Evolutionary conservation across 2,888 invertebrate species (phyloP), one percentile per base, ranked within the genome.

Genomic region (Limnephilus rhombicus): DNA sequence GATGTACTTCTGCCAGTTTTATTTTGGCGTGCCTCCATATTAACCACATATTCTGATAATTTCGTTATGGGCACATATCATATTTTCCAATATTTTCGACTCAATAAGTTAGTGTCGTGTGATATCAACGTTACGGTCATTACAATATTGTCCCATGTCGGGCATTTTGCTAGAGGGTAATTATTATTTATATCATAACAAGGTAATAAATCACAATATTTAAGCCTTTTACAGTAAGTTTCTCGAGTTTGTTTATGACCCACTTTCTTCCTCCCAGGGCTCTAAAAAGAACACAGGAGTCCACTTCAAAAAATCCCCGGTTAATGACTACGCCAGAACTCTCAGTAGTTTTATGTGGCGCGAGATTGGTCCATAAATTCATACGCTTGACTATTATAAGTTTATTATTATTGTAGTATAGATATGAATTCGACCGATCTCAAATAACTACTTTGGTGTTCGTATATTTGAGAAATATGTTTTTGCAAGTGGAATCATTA

Each of bases 11-110:
- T 68, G 24, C 7, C 68, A 24, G 24, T 68, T 68, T 24, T 24
- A 24, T 83, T 83, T 83, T 83, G 83, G 83, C 37, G 37, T 83
- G 37, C 4, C 37, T 83, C 83, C 83, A 83, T 34, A 37, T 18
- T 34, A 37, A 68, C 68, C 34, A 24, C 24, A 24, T 24, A 37
- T 34, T 37, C 83, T 24, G 37, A 37, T 34, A 83, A 83, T 34
- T 4, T 83, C 12, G 37, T 7, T 11, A 37, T 34, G 18, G 24
- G 37, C 24, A 83, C 37, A 37, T 83, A 1, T 1, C 34, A 37
- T 13, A 37, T 37, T 83, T 24, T 37, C 83, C 37, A 83, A 24
- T 83, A 34, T 82, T 34, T 15, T 83, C 83, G 83, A 18, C 18
- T 37, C 37, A 68, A 37, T 83, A 83, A 37, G 37, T 34, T 12